These are phyloP conservation scores for Bergia puertoricense DNA, from an alignment of 92 coral and sea anemone species.

Conservation along the genomic window DNA sequence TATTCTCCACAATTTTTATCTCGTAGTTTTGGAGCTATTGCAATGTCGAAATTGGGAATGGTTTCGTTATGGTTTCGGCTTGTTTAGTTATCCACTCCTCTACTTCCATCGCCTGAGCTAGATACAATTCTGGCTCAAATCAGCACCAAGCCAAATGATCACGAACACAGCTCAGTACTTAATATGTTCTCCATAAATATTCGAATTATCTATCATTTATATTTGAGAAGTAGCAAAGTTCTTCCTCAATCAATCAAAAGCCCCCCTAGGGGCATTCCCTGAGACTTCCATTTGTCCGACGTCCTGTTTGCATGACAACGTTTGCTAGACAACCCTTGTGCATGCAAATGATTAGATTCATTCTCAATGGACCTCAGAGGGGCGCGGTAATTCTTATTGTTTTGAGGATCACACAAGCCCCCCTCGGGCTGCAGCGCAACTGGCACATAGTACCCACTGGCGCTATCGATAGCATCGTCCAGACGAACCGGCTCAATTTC, in stretches of 20 bases:
- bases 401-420: not conserved
- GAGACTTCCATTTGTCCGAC: slow-evolving; percentile 21
- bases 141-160: not conserved
- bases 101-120: not conserved
- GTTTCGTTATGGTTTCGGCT: not conserved
- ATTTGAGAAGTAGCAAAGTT: not conserved
- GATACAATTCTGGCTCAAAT: not conserved
- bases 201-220: not conserved
- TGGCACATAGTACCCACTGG: slow-evolving; percentile 62
- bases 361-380: slow-evolving; percentile 38
- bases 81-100: not conserved
- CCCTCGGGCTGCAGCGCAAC: slow-evolving; percentile 55
- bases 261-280: slow-evolving; percentile 23
- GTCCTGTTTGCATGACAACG: slow-evolving; percentile 8
- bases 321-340: slow-evolving; percentile 28
- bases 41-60: not conserved
- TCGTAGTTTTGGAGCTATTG: not conserved
- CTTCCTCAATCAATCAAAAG: slow-evolving; percentile 19
- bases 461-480: slow-evolving; percentile 70
- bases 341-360: not conserved
- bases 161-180: not conserved
- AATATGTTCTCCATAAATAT: not conserved
- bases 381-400: not conserved
- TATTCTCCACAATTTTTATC: not conserved
- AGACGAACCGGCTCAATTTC: slow-evolving; percentile 70